Evolutionary conservation across 2,113 vertebrate species (phyloP).

Genomic region (Loxodonta africana): DNA sequence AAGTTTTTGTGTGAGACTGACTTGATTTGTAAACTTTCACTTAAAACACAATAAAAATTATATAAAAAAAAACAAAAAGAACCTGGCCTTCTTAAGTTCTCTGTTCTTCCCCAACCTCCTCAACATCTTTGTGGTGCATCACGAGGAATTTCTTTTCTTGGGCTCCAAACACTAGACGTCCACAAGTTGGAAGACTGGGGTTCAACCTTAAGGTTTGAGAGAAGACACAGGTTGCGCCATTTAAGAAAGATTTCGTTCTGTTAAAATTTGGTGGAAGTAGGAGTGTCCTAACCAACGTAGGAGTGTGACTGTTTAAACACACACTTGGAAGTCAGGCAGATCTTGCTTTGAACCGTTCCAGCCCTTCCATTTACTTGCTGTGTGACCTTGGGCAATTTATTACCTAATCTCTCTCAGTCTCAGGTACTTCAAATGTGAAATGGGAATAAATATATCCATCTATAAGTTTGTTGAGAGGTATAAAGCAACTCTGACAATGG

Average conservation of each 20-base stretch:
- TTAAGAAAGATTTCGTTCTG: neutral
- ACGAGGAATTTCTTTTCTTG: neutral
- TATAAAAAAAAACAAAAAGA: neutral
- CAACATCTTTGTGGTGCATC: neutral
- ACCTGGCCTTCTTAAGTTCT: neutral
- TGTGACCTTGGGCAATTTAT: neutral
- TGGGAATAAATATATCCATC: neutral
- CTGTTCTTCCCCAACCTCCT: neutral
- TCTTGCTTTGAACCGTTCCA: neutral
- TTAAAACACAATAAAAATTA: too few species aligned
- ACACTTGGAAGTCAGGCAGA: neutral
- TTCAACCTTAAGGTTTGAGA: neutral
- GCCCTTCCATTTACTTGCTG: too few species aligned
- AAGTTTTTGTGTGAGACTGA: too few species aligned
- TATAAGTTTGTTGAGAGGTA: neutral
- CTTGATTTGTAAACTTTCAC: too few species aligned
- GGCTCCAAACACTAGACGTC: neutral
- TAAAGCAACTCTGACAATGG: neutral
- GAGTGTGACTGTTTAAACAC: neutral
- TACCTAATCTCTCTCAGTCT: constrained; percentile 47
- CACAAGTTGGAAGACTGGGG: neutral
- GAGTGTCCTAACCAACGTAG: neutral
- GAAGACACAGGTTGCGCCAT: neutral
- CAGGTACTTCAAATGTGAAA: neutral
- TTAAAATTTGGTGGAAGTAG: neutral